Percentiles rank a stretch among this genome's conserved stretches.
Conservation (phyloP, 2,888 invertebrate species). For the Drosophila ustulata region DNA sequence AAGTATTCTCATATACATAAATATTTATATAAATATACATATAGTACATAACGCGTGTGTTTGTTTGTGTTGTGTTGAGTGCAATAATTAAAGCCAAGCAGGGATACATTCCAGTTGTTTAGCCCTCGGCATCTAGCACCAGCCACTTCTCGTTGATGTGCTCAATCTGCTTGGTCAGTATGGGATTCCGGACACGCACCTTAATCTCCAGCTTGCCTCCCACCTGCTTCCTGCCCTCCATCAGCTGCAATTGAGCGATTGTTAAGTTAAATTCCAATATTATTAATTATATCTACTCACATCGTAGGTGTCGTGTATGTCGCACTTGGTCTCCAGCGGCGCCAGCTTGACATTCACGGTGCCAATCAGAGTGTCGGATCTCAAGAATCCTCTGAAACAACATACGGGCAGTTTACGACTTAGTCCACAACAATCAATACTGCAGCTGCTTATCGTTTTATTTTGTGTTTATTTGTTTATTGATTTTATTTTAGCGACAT, state of each 20-base stretch:
- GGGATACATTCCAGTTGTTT: constrained; percentile 28
- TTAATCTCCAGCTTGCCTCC: constrained; percentile 97
- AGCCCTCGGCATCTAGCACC: constrained; percentile 88
- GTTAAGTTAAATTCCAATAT: too few species aligned
- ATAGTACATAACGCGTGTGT: constrained; percentile 57
- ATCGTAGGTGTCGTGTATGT: constrained; percentile 96
- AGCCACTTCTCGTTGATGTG: constrained; percentile 97
- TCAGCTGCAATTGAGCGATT: constrained; percentile 87
- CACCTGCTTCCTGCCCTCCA: constrained; percentile 94
- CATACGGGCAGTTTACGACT: constrained; percentile 85
- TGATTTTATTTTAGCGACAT: constrained; percentile 38
- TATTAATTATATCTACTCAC: constrained; percentile 87
- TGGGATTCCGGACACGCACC: constrained; percentile 94
- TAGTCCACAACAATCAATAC: constrained; percentile 85
- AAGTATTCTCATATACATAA: constrained; percentile 67
- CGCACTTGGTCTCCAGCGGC: constrained; percentile 94
- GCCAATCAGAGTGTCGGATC: constrained; percentile 94
- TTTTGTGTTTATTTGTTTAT: constrained; percentile 34
- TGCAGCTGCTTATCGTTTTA: constrained; percentile 80
- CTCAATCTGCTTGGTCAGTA: constrained; percentile 95
- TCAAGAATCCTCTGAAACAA: constrained; percentile 97
- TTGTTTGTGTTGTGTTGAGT: constrained; percentile 50
- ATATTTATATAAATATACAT: constrained; percentile 64
- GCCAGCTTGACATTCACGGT: constrained; percentile 93
- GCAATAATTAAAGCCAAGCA: constrained; percentile 24